Conservation (phyloP, 1,140 invertebrate species). For the Drosophila prosaltans region DNA sequence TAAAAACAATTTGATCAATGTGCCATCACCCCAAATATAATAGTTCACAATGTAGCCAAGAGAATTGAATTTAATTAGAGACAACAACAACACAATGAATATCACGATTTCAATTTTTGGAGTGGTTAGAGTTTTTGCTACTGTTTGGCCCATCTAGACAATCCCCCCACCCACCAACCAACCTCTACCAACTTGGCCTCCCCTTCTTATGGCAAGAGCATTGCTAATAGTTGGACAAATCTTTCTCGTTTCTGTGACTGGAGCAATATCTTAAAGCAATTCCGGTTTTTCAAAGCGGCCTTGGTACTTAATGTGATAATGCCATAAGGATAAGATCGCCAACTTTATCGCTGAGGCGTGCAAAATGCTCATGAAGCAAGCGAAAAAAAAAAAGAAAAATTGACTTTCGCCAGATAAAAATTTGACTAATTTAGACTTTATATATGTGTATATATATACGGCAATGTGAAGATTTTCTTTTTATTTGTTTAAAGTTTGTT, state of each 20-base stretch:
- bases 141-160: background rate
- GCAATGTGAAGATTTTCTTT: background rate
- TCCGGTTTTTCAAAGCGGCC: slow-evolving; percentile 17
- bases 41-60: background rate
- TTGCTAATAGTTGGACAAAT: slow-evolving; percentile 12
- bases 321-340: slow-evolving; percentile 18
- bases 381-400: slow-evolving; percentile 5
- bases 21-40: slow-evolving; percentile 10
- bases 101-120: slow-evolving; percentile 10
- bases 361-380: slow-evolving; percentile 8
- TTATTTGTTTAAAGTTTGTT: background rate
- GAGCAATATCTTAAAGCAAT: slow-evolving; percentile 11
- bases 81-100: background rate
- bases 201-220: background rate
- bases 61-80: slow-evolving; percentile 3
- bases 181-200: background rate
- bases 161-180: background rate
- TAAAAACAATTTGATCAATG: slow-evolving; percentile 7
- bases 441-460: no score
- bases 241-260: slow-evolving; percentile 7
- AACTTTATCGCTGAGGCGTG: slow-evolving; percentile 17
- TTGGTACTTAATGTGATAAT: slow-evolving; percentile 20
- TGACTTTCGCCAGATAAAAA: slow-evolving; percentile 8
- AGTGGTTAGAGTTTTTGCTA: background rate
- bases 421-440: slow-evolving; percentile 9